phyloP scores from a whole-genome alignment of 2,888 invertebrate species.

The Melitaea athalia region DNA sequence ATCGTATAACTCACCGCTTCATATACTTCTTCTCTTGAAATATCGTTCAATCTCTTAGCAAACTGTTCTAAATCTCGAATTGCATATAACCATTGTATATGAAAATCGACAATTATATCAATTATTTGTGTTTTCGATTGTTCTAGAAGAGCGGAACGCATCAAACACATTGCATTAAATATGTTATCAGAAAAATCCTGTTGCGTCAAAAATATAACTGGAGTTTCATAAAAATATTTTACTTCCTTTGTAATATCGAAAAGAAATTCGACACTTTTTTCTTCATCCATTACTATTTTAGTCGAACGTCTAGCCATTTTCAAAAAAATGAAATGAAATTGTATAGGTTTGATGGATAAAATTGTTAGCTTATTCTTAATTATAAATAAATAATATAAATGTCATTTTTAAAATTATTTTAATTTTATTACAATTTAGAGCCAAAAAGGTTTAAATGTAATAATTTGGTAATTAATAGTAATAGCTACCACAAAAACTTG shows the following conservation, averaged over 20 bases:
- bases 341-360: background rate
- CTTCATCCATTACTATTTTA: slow-evolving; percentile 42
- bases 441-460: background rate
- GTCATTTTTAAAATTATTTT: background rate
- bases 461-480: background rate
- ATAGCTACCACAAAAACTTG: background rate
- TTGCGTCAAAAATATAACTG: slow-evolving; percentile 64
- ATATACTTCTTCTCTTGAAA: slow-evolving; percentile 57
- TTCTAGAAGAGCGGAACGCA: slow-evolving; percentile 53
- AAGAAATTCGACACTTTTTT: slow-evolving; percentile 51
- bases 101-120: slow-evolving; percentile 65
- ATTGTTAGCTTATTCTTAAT: background rate
- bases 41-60: slow-evolving; percentile 48
- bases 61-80: slow-evolving; percentile 65
- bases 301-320: slow-evolving; percentile 32
- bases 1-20: slow-evolving; percentile 65
- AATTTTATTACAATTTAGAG: background rate
- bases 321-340: background rate
- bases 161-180: slow-evolving; percentile 62
- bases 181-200: slow-evolving; percentile 66
- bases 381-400: background rate
- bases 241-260: slow-evolving; percentile 67
- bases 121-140: slow-evolving; percentile 51
- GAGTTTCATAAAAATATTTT: slow-evolving; percentile 69
- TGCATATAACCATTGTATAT: slow-evolving; percentile 67